Conservation (phyloP, 2,797 vertebrate species). For the Pseudochaenichthys georgianus region DNA sequence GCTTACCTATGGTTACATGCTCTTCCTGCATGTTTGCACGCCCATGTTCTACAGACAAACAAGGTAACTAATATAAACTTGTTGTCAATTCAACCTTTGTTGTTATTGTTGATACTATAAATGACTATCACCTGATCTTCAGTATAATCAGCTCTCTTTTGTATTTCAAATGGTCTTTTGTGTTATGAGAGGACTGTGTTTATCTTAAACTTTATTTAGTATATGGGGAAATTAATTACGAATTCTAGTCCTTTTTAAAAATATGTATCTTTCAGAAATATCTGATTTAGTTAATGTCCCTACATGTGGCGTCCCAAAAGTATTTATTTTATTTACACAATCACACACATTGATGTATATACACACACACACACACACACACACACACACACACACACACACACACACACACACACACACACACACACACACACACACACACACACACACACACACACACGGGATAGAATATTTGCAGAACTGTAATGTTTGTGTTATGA, state of each 20-base stretch:
- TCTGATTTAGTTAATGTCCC: too few species aligned
- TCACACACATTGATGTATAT: background rate
- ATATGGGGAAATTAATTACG: background rate
- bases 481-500: conserved; percentile 35
- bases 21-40: conserved; percentile 94
- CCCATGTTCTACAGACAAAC: conserved; percentile 95
- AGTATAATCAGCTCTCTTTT: background rate
- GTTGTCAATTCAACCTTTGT: background rate
- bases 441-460: too few species aligned
- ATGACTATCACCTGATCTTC: too few species aligned
- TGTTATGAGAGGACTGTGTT: background rate
- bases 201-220: background rate
- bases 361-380: background rate
- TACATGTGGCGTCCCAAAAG: too few species aligned
- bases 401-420: background rate
- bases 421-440: too few species aligned
- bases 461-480: background rate
- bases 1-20: conserved; percentile 97
- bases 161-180: background rate
- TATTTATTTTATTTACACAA: background rate
- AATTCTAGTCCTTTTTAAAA: background rate
- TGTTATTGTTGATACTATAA: conserved; percentile 10
- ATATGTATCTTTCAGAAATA: too few species aligned
- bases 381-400: background rate
- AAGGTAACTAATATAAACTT: conserved; percentile 84